Conservation (phyloP, 1,140 invertebrate species). For the Pseudomyrmex gracilis region DNA sequence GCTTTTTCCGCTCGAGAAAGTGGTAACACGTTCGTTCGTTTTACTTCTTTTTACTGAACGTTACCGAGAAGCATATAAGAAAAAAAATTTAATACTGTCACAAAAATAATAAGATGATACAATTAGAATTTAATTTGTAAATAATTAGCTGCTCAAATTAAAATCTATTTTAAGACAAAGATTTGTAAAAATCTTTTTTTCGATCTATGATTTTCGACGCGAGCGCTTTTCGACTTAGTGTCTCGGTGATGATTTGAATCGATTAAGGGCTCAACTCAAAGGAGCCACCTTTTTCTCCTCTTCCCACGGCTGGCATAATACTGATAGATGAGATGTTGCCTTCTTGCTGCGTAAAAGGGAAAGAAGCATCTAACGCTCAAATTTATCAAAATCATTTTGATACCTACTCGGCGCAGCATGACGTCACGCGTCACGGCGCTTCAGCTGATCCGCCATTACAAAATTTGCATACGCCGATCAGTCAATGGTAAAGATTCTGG, state of each 20-base stretch:
- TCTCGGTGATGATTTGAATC: slow-evolving; percentile 60
- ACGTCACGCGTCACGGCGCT: slow-evolving; percentile 73
- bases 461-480: slow-evolving; percentile 81
- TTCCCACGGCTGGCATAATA: slow-evolving; percentile 78
- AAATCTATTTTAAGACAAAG: not conserved
- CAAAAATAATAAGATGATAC: not conserved
- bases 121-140: not conserved
- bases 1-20: slow-evolving; percentile 19
- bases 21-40: not conserved
- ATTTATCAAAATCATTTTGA: slow-evolving; percentile 81
- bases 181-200: not conserved
- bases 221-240: slow-evolving; percentile 13
- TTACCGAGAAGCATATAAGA: not conserved
- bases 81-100: not conserved
- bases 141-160: slow-evolving; percentile 4
- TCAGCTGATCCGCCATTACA: slow-evolving; percentile 80
- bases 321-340: slow-evolving; percentile 78
- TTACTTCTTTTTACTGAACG: not conserved
- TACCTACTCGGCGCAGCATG: slow-evolving; percentile 78
- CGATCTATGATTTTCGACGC: not conserved
- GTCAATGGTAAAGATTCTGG: slow-evolving; percentile 70
- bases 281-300: slow-evolving; percentile 56
- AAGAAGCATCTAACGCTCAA: slow-evolving; percentile 70
- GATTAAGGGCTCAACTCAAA: slow-evolving; percentile 68
- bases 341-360: slow-evolving; percentile 64